These are phyloP conservation scores for Marasmarcha lunaedactyla DNA, from an alignment of 2,888 invertebrate species.

Conservation along the genomic window DNA sequence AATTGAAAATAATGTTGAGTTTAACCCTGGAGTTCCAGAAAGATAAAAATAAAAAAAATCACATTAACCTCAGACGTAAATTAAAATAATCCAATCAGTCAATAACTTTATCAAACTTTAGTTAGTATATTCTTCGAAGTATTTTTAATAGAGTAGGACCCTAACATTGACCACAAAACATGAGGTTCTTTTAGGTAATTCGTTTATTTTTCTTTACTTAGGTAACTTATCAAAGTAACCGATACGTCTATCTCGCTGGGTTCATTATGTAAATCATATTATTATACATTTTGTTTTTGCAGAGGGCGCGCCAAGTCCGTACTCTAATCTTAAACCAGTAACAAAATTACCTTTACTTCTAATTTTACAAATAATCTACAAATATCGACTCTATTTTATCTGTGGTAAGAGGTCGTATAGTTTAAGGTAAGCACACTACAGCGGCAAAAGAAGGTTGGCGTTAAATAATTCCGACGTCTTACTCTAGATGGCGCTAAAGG, in stretches of 20 bases:
- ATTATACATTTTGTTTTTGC: conserved; percentile 68
- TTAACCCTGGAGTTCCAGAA: too few species aligned
- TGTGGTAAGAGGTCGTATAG: neutral
- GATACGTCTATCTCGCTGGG: conserved; percentile 25
- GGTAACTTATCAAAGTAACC: conserved; percentile 55
- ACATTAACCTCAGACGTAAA: too few species aligned
- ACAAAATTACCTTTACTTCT: conserved; percentile 26
- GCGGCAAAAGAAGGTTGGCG: too few species aligned
- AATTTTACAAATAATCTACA: conserved; percentile 8
- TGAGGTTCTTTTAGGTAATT: too few species aligned
- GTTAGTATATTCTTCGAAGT: too few species aligned
- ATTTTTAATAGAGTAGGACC: too few species aligned
- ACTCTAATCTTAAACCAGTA: conserved; percentile 48
- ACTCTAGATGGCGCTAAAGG: conserved; percentile 58
- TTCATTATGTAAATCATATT: conserved; percentile 65
- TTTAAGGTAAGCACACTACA: neutral
- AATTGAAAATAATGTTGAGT: too few species aligned
- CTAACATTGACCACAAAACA: too few species aligned
- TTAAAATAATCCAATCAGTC: too few species aligned
- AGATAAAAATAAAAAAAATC: too few species aligned
- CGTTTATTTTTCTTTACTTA: too few species aligned
- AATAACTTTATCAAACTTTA: too few species aligned
- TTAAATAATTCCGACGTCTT: conserved; percentile 16
- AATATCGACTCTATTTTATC: conserved; percentile 24
- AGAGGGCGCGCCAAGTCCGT: conserved; percentile 47